Percentiles rank a stretch among this genome's conserved stretches.
These are phyloP conservation scores for Hartigia nigra DNA, from an alignment of 2,888 invertebrate species.

Conservation along the genomic window DNA sequence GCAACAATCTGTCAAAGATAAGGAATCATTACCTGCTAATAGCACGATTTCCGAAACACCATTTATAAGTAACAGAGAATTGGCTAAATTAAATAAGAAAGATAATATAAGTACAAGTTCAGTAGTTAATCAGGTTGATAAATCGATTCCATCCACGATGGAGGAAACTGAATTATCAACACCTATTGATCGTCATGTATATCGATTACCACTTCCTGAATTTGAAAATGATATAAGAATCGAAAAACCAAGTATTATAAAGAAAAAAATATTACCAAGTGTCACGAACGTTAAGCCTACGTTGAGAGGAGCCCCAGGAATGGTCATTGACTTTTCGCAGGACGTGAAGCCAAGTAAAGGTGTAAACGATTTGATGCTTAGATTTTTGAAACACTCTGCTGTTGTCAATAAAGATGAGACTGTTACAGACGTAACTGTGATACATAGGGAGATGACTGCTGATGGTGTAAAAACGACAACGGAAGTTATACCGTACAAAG, in stretches of 20 bases:
- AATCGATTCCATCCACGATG: not conserved
- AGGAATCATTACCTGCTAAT: not conserved
- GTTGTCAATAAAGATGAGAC: conserved; percentile 69
- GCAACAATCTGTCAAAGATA: not conserved
- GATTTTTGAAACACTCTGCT: conserved; percentile 76
- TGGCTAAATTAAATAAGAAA: conserved; percentile 22
- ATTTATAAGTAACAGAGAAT: conserved; percentile 27
- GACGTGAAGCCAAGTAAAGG: conserved; percentile 68
- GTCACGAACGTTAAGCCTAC: conserved; percentile 62
- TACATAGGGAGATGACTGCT: conserved; percentile 40
- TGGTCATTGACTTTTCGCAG: conserved; percentile 74
- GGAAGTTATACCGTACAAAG: conserved; percentile 38
- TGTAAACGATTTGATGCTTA: conserved; percentile 75
- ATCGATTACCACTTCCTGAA: conserved; percentile 30
- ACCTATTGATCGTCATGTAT: conserved; percentile 21
- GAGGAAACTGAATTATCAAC: conserved; percentile 1
- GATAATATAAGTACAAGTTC: conserved; percentile 7
- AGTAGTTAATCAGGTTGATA: not conserved
- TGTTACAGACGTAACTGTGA: conserved; percentile 55
- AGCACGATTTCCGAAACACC: conserved; percentile 29
- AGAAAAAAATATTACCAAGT: conserved; percentile 41
- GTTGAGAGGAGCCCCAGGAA: conserved; percentile 69
- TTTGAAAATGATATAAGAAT: conserved; percentile 24
- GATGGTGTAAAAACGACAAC: conserved; percentile 38
- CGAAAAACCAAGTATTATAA: conserved; percentile 32